Conservation (phyloP, 2,113 vertebrate species). For the Alaudala cheleensis region DNA sequence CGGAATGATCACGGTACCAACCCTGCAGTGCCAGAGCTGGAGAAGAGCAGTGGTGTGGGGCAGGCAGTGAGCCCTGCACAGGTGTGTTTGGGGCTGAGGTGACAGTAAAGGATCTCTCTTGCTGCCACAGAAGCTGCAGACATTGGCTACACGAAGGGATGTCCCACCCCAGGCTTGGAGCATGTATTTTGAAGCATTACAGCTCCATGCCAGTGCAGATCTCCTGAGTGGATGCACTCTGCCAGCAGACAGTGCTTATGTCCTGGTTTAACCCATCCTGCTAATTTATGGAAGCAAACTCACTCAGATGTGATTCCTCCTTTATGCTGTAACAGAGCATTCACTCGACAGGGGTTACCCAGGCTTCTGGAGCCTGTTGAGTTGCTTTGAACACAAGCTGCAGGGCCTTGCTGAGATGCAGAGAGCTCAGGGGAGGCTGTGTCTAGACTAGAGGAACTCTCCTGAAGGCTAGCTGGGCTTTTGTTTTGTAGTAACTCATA, state of each 20-base stretch:
- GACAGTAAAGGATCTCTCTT: neutral
- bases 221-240: neutral
- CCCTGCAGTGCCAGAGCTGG: neutral
- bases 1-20: fast-evolving
- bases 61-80: fast-evolving
- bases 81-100: fast-evolving
- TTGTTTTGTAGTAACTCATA: neutral
- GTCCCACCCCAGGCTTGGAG: neutral
- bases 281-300: neutral
- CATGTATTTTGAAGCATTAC: fast-evolving
- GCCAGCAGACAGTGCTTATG: neutral
- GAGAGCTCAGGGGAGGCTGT: neutral
- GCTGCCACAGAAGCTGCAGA: neutral
- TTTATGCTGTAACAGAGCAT: neutral
- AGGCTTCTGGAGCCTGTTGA: neutral
- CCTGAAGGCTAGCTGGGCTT: neutral
- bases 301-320: neutral
- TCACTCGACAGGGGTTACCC: neutral
- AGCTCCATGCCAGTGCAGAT: neutral
- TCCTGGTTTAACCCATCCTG: neutral
- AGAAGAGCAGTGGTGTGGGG: fast-evolving
- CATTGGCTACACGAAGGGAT: fast-evolving
- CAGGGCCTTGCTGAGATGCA: neutral
- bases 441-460: neutral
- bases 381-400: neutral